Evolutionary conservation across 2,888 invertebrate species (phyloP).

Genomic region (Ophion ventricosus): DNA sequence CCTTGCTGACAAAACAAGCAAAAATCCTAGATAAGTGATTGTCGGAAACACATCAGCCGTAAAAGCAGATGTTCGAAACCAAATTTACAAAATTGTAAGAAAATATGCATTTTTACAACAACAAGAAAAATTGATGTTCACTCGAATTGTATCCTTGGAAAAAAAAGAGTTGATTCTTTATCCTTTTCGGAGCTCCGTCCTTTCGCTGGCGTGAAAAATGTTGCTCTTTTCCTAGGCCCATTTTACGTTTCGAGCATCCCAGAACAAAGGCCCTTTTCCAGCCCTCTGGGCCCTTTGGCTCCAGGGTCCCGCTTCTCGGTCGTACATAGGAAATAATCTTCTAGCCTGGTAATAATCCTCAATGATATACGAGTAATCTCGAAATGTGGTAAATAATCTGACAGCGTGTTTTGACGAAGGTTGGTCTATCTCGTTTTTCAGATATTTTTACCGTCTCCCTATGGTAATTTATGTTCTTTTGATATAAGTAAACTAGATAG

Average conservation of each 20-base stretch:
- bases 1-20: conserved; percentile 19
- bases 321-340: neutral
- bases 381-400: neutral
- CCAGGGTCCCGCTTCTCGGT: neutral
- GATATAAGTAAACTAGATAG: neutral
- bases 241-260: neutral
- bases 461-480: neutral
- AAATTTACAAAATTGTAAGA: neutral
- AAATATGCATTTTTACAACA: neutral
- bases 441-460: neutral
- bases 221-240: neutral
- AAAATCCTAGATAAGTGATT: conserved; percentile 11
- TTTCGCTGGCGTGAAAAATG: neutral
- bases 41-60: conserved; percentile 11
- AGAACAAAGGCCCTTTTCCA: neutral
- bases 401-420: neutral
- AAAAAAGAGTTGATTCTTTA: neutral
- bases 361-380: conserved; percentile 1
- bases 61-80: neutral
- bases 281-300: neutral
- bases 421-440: conserved; percentile 1
- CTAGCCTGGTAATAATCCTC: neutral
- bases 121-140: neutral
- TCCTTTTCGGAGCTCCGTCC: neutral
- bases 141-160: no score